Evolutionary conservation across 2,797 vertebrate genomes (phyloP), one percentile per base, ranked within the genome.

Genomic region (Oceanodroma leucorhoa): DNA sequence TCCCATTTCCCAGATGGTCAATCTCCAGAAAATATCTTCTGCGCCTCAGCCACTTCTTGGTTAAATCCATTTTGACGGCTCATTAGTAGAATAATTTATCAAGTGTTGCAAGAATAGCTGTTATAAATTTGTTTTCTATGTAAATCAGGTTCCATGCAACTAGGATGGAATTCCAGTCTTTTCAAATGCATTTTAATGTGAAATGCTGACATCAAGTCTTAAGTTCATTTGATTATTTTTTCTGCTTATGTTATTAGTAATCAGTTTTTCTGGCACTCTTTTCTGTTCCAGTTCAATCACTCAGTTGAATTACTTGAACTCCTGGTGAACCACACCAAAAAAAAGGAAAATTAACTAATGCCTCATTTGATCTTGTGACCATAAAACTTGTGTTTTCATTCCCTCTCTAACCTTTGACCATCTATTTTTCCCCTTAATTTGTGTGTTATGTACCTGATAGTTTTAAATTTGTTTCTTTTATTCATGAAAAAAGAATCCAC

Each of bases 351-450:
- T 95, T 95, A 97, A 95, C 95, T 92, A 95, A 96, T 93, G 93
- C 92, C 94, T 97, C 96, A 96, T 96, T 97, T 97, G 92, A 96
- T 96, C 96, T 93, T 96, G 92, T 96, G 95, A 97, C 95, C 89
- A 95, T 94, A 96, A 95, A 96, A 93, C 90, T 94, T 94, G 91
- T 91, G 95, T 95, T 96, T 97, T 94, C 96, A 94, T 94, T 94
- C 90, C 75, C 93, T 97, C 84, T 94, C 96, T 97, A 97, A 95
- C 96, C 96, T 96, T 95, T 96, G 95, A 93, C 97, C 95, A 90
- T 82, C 92, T 96, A 51, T 93, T 96, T 96, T 95, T 41, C 90
- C 89, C 83, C 83, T 92, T 96, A 97, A 97, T 97, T 96, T 96
- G 94, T 87, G 84, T 65, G 94, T 81, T 96, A 95, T 90, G 91